Evolutionary conservation across 2,888 invertebrate genomes (phyloP).

Genomic region (Euphydryas editha): DNA sequence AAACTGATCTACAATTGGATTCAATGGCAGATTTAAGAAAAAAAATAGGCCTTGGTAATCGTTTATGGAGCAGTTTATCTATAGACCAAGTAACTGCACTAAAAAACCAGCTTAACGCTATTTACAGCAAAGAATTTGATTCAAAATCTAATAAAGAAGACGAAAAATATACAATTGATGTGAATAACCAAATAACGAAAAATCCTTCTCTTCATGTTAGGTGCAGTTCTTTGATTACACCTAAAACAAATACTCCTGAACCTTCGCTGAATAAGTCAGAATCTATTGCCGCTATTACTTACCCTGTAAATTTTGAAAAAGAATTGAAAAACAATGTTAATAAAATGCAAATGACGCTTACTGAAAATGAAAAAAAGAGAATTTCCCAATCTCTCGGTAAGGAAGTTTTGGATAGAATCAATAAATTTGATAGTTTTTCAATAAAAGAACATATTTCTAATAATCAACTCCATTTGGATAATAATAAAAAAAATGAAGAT

Average conservation of each 20-base stretch:
- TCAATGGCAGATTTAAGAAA: conserved; percentile 73
- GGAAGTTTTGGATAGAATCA: conserved; percentile 87
- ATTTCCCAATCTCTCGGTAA: conserved; percentile 89
- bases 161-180: conserved; percentile 85
- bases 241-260: conserved; percentile 64
- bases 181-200: conserved; percentile 67
- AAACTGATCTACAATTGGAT: conserved; percentile 61
- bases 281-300: conserved; percentile 82
- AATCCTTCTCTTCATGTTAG: conserved; percentile 80
- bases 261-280: conserved; percentile 79
- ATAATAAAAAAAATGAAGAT: conserved; percentile 21
- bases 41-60: conserved; percentile 87
- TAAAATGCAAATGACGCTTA: conserved; percentile 78
- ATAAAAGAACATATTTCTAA: conserved; percentile 10
- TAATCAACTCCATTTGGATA: no score
- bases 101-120: conserved; percentile 91
- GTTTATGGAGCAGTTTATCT: conserved; percentile 92
- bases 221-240: conserved; percentile 82
- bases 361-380: conserved; percentile 88
- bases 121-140: conserved; percentile 87
- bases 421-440: conserved; percentile 31
- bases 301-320: conserved; percentile 70
- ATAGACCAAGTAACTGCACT: conserved; percentile 92
- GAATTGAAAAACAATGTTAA: conserved; percentile 77
- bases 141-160: conserved; percentile 64